Conservation (phyloP, 2,888 invertebrate genomes). For the Coenonympha arcania region DNA sequence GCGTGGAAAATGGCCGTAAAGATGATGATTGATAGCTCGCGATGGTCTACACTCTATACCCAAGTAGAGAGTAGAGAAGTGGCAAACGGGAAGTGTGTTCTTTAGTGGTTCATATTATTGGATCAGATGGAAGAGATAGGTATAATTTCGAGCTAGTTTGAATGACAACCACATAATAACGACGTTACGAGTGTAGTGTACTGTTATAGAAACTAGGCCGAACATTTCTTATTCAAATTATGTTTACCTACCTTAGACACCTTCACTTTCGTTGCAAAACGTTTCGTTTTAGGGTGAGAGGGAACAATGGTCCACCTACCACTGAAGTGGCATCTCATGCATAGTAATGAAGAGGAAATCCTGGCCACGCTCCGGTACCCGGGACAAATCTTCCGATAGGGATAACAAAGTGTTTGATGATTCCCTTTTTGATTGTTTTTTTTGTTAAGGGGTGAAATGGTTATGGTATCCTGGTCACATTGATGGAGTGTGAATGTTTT, state of each 20-base stretch:
- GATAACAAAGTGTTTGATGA: conserved; percentile 25
- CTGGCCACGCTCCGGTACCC: conserved; percentile 29
- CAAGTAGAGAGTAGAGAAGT: too few relatives aligned
- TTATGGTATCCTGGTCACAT: too few relatives aligned
- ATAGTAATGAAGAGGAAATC: conserved; percentile 37
- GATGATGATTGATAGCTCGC: too few relatives aligned
- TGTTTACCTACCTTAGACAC: neutral
- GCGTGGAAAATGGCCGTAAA: too few relatives aligned
- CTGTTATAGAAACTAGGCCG: neutral
- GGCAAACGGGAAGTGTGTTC: too few relatives aligned
- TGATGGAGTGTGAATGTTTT: too few relatives aligned
- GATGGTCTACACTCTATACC: too few relatives aligned
- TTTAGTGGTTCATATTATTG: too few relatives aligned
- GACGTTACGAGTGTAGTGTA: too few relatives aligned
- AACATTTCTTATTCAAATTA: conserved; percentile 8
- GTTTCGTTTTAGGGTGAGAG: neutral
- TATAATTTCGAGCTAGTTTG: too few relatives aligned
- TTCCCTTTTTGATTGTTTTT: conserved; percentile 30
- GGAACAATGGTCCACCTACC: conserved; percentile 17
- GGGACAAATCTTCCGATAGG: conserved; percentile 20
- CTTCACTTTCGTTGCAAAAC: conserved; percentile 11
- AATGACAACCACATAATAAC: too few relatives aligned
- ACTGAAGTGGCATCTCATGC: conserved; percentile 38
- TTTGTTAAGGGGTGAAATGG: conserved; percentile 18
- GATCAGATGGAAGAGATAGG: too few relatives aligned